Base-by-base conservation (phyloP, 2,797 vertebrate genomes). In the Paratrypauchen microcephalus region DNA sequence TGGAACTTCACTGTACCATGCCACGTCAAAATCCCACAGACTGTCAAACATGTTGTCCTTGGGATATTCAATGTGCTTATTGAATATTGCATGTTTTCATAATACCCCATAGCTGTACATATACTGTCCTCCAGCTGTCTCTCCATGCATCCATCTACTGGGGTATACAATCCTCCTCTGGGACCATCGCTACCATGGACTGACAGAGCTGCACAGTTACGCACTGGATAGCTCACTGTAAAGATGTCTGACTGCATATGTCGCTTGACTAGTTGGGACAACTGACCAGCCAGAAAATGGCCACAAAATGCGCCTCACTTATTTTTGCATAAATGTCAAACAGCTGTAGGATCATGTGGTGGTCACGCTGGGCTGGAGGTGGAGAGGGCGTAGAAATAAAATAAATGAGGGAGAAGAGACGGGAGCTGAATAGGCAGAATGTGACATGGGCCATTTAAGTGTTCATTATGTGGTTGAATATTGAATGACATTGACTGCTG, bases 251-350 rank as follows among this genome's bases (percentile, higher is more conserved):
- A 87, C 89, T 80, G 67, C 71, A 70, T 83, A 78, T 85, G 61
- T 73, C 76, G 69, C 74, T 77, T 80, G 84, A 83, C 76, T 75
- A 76, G 55, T 75, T 71, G 77, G 73, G 58, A 76, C 76, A 75
- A 75, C 76, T 79, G 76, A 82, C 70, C 71, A 66, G 68, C 75
- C 77, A 63, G 68, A 78, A 65, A 83, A 81, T 12, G 30, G 73
- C 77, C 72, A 70, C 69, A 76, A 74, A 83, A 80, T 67, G 32
- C 23, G 24, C 66, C 69, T 70, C 48, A 55, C 73, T 78, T 79
- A 74, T 75, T 83, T 87, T 76, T 54, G 47, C 68, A 67, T 83
- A 77, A 85, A 86, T 86, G 80, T 86, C 80, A 84, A 80, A 83
- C 73, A 79, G 73, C 69, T n/a, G 60, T 60, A 72, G 70, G 75